A percentile compares a stretch with the other conserved stretches of the same genome.
Evolutionary conservation across 2,113 vertebrate species (phyloP).

Genomic region (Ellobius talpinus): DNA sequence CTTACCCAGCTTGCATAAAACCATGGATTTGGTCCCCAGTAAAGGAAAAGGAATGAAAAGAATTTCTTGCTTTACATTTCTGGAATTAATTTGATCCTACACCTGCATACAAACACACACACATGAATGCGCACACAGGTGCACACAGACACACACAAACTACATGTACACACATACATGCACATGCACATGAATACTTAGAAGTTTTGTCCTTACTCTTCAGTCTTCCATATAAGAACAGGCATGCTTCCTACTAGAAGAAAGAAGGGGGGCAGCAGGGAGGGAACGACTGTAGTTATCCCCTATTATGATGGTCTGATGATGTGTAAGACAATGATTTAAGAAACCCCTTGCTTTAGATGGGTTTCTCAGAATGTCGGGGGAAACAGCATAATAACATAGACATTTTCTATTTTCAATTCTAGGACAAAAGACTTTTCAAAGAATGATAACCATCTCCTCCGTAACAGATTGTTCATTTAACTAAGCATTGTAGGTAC

Average conservation of each 20-base stretch:
- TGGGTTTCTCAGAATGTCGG: background rate
- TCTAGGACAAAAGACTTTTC: background rate
- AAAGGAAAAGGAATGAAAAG: background rate
- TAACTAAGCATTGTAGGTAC: background rate
- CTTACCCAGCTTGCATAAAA: background rate
- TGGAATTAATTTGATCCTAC: background rate
- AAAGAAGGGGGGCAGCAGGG: background rate
- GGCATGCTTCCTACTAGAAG: background rate
- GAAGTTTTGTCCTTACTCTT: background rate
- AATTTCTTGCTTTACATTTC: background rate
- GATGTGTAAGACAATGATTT: background rate
- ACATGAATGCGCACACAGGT: background rate
- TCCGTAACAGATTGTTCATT: background rate
- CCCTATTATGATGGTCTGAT: background rate
- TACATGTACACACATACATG: background rate
- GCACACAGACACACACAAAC: background rate
- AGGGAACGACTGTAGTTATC: background rate
- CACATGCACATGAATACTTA: background rate
- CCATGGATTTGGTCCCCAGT: background rate
- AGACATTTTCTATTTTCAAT: background rate
- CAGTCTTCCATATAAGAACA: background rate
- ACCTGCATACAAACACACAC: background rate
- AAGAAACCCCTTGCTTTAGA: background rate
- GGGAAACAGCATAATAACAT: background rate
- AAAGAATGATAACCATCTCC: background rate